These are phyloP conservation scores for Hetaerina americana DNA, from an alignment of 1,140 invertebrate species.

Conservation along the genomic window DNA sequence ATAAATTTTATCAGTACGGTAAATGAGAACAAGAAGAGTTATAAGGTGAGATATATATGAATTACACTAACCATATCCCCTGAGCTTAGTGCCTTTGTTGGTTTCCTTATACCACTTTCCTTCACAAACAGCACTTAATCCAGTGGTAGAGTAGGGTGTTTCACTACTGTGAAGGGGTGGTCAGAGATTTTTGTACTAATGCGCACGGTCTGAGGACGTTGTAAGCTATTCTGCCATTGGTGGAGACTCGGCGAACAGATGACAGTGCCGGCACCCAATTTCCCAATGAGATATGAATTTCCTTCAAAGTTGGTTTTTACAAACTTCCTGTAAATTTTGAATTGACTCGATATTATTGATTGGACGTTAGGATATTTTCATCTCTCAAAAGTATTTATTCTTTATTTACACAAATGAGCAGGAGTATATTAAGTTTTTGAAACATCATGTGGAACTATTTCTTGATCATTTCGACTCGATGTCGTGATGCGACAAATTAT, in stretches of 20 bases:
- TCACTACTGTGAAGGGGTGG: neutral
- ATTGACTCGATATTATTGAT: no score
- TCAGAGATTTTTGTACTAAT: constrained; percentile 8
- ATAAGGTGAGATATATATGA: neutral
- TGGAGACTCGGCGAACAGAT: neutral
- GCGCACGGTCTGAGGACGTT: neutral
- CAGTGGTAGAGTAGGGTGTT: neutral
- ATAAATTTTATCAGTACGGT: neutral
- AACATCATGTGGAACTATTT: neutral
- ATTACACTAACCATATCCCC: constrained; percentile 10
- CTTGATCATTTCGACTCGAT: neutral
- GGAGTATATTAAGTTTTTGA: no score
- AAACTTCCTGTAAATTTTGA: no score
- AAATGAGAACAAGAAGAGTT: neutral
- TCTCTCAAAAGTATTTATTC: no score
- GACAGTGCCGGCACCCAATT: neutral
- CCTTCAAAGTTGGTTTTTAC: neutral
- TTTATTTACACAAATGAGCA: no score
- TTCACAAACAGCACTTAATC: neutral
- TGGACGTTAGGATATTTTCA: no score
- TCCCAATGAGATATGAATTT: neutral
- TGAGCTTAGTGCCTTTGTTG: constrained; percentile 5
- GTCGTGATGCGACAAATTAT: neutral
- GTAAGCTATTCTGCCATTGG: constrained; percentile 5
- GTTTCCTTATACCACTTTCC: neutral